Conservation (phyloP, 2,888 invertebrate genomes). For the Epirrita christyi region DNA sequence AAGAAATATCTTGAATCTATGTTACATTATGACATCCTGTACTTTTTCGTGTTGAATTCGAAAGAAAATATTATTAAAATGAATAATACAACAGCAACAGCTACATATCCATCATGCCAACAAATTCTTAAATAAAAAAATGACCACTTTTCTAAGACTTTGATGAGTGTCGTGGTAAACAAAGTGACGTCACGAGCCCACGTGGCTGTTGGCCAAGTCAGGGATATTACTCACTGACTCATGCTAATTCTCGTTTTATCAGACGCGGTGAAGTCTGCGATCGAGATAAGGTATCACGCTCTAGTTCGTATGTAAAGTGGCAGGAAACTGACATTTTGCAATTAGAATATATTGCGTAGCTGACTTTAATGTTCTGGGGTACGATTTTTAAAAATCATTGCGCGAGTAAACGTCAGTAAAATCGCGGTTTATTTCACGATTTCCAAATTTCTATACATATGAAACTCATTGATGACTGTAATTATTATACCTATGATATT, state of each 20-base stretch:
- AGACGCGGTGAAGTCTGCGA: slow-evolving; percentile 9
- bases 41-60: background rate
- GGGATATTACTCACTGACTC: slow-evolving; percentile 18
- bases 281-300: slow-evolving; percentile 23
- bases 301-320: slow-evolving; percentile 10
- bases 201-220: slow-evolving; percentile 28
- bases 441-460: no score
- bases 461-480: no score
- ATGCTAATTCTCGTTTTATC: slow-evolving; percentile 13
- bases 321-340: slow-evolving; percentile 11
- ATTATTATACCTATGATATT: no score
- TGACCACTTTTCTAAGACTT: background rate
- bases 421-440: no score
- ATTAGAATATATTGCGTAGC: slow-evolving; percentile 11
- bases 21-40: no score
- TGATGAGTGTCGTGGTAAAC: slow-evolving; percentile 39
- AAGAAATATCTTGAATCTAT: no score
- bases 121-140: slow-evolving; percentile 10
- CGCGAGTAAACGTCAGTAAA: no score
- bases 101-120: slow-evolving; percentile 2
- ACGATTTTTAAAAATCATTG: no score
- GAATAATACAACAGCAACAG: background rate
- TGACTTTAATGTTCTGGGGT: background rate
- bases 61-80: background rate
- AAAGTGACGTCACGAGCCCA: slow-evolving; percentile 26